Evolutionary conservation across 2,113 vertebrate genomes (phyloP), one percentile per base, ranked within the genome.

Genomic region (Cheilinus undulatus): DNA sequence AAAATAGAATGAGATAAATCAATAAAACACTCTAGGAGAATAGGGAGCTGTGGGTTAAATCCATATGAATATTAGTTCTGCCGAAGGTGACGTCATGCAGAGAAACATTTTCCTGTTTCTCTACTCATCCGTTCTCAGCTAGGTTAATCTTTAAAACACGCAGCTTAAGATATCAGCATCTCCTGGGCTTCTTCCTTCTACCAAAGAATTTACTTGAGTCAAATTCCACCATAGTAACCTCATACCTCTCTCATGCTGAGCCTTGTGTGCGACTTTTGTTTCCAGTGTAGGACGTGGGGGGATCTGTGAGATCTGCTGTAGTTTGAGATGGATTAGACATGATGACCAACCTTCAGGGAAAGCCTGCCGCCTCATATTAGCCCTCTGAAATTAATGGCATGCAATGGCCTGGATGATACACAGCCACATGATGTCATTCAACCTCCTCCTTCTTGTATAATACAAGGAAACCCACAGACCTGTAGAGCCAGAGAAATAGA

Each of bases 301-400:
- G 71, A 46, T 70, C 30, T 40, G 38, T 60, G 32, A 75, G 59
- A 53, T 65, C 22, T 2, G n/a, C 32, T 69, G 2, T 27, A 22
- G 43, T 63, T 27, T 12, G n/a, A 69, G 72, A 74, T 73, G 52
- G 49, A 68, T 71, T 3, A 23, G 40, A 59, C 50, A 58, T 67
- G 86, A 67, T 78, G 56, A 75, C 48, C 43, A 66, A 61, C 77
- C 83, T 79, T 83, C 71, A 20, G 59, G 73, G 80, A 83, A 73
- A 27, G 26, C 51, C 80, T 87, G 80, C 73, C 67, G 81, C 27
- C 54, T 86, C 69, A 59, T 61, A 91, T 90, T 88, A 88, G 73
- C 32, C 32, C 24, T 71, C 59, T 73, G 57, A 60, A 86, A 81
- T 82, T 72, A 84, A 83, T 73, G 69, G 58, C 40, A 13, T 69